Percentiles rank a stretch among this genome's conserved stretches.
These are phyloP conservation scores for Cirrhinus mrigala DNA, from an alignment of 2,797 vertebrate genomes.

Conservation along the genomic window DNA sequence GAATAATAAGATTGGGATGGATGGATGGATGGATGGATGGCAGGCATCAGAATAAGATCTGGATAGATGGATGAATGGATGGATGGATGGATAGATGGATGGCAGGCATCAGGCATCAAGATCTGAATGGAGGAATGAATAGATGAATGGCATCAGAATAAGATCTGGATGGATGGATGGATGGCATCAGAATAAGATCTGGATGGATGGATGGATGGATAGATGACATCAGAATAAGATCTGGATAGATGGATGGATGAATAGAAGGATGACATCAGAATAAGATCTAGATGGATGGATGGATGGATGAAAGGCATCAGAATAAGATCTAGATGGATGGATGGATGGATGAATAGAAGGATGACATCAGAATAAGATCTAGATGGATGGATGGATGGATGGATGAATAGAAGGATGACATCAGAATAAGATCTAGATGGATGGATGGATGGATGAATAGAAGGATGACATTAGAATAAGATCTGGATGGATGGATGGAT, in stretches of 20 bases:
- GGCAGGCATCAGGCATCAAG: too few relatives aligned
- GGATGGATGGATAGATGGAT: too few relatives aligned
- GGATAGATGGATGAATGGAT: too few relatives aligned
- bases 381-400: rapidly evolving
- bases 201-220: background rate
- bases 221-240: background rate
- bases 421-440: background rate
- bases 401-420: background rate
- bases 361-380: background rate
- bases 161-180: background rate
- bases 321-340: background rate
- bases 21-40: too few relatives aligned
- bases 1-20: too few relatives aligned
- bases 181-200: background rate
- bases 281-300: too few relatives aligned
- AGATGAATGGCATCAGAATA: background rate
- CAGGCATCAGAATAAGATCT: too few relatives aligned
- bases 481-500: background rate
- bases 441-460: background rate
- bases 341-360: background rate
- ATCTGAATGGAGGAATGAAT: rapidly evolving
- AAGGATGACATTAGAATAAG: too few relatives aligned
- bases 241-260: background rate
- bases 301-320: background rate
- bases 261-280: background rate